A percentile compares a stretch with the other conserved stretches of the same genome.
These are phyloP conservation scores for Drosophila rufa DNA, from an alignment of 1,140 invertebrate genomes.

Conservation along the genomic window DNA sequence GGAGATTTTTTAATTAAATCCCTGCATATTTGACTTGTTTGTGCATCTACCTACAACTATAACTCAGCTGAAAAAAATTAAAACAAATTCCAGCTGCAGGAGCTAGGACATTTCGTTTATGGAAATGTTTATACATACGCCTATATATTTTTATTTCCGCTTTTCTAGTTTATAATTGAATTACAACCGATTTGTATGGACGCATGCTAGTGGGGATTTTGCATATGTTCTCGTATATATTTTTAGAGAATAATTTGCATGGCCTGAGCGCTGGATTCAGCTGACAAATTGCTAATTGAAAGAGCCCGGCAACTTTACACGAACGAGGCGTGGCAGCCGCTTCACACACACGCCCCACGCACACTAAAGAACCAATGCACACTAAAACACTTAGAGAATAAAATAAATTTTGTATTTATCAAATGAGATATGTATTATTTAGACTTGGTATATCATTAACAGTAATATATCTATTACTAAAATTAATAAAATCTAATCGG, in stretches of 20 bases:
- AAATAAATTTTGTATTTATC: not conserved
- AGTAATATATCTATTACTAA: not conserved
- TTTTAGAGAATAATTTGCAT: constrained; percentile 63
- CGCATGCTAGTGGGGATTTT: constrained; percentile 24
- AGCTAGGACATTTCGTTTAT: constrained; percentile 43
- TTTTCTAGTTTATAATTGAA: constrained; percentile 64
- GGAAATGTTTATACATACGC: constrained; percentile 46
- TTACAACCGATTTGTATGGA: constrained; percentile 66
- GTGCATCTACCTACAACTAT: constrained; percentile 26
- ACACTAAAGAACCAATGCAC: constrained; percentile 12
- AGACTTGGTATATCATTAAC: not conserved
- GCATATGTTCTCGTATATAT: constrained; percentile 26
- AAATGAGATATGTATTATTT: too few species aligned
- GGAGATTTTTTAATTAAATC: constrained; percentile 53
- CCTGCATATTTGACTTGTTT: constrained; percentile 50
- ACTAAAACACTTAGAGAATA: constrained; percentile 5
- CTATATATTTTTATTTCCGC: constrained; percentile 49
- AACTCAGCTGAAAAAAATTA: constrained; percentile 38
- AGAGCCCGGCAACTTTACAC: constrained; percentile 61
- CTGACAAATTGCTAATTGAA: constrained; percentile 81
- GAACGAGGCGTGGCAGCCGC: constrained; percentile 43
- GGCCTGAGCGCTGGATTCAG: constrained; percentile 50
- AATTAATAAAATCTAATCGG: not conserved
- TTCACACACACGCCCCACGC: constrained; percentile 13
- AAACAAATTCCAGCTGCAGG: constrained; percentile 34